These are phyloP conservation scores for Bombus fervidus DNA, from an alignment of 1,140 invertebrate genomes.

Conservation along the genomic window DNA sequence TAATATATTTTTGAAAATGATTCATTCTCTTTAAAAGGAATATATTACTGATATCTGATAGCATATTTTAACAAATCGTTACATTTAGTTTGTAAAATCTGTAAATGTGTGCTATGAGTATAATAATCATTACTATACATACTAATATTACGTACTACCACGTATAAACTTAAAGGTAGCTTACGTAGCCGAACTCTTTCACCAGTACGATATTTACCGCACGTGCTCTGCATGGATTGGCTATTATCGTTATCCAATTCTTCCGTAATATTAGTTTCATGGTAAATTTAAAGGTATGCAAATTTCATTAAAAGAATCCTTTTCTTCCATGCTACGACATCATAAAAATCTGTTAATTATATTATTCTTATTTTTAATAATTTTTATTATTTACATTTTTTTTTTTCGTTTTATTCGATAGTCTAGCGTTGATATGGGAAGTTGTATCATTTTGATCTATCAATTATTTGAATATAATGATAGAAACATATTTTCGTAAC, in stretches of 20 bases:
- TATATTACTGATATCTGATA: neutral
- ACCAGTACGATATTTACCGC: conserved; percentile 59
- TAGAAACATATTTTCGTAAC: neutral
- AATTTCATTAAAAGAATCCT: neutral
- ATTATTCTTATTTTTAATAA: conserved; percentile 13
- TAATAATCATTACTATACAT: neutral
- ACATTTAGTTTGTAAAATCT: neutral
- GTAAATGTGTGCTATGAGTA: conserved; percentile 1
- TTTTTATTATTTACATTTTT: neutral
- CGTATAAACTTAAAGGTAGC: neutral
- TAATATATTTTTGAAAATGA: neutral
- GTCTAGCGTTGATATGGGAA: neutral
- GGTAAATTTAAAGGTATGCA: conserved; percentile 50
- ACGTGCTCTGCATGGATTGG: conserved; percentile 75
- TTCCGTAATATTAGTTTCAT: conserved; percentile 52
- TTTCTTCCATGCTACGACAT: neutral
- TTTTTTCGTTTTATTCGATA: neutral
- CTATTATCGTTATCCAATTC: conserved; percentile 57
- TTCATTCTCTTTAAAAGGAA: neutral
- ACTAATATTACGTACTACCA: neutral
- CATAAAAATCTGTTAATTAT: neutral
- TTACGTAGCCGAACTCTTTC: conserved; percentile 19
- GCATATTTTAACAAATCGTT: too few species aligned
- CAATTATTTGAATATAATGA: neutral
- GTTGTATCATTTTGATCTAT: neutral